phyloP scores from a whole-genome alignment of 1,140 invertebrate genomes.

The Hirudo medicinalis region DNA sequence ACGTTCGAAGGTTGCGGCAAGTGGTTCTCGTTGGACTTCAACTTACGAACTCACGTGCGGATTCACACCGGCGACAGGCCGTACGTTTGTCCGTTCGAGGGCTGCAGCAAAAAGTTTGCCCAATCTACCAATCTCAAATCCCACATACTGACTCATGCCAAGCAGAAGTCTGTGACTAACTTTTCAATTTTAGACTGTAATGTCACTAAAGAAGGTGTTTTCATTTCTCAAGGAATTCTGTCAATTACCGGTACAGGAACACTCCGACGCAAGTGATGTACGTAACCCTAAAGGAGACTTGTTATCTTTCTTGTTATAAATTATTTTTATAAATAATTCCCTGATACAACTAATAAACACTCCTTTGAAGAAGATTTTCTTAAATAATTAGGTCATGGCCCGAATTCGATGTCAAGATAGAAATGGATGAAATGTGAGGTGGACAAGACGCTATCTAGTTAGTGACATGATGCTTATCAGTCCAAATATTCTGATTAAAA shows the following conservation, averaged over 20 bases:
- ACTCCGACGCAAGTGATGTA: not conserved
- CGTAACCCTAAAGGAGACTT: no score
- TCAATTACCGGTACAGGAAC: conserved; percentile 1
- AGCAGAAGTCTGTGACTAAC: conserved; percentile 43
- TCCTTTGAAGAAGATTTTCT: not conserved
- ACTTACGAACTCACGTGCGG: conserved; percentile 80
- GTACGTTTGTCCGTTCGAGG: conserved; percentile 94
- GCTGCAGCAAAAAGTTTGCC: conserved; percentile 95
- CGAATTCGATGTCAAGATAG: conserved; percentile 8
- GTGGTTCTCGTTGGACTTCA: conserved; percentile 91
- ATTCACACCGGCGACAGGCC: conserved; percentile 91
- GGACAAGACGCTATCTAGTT: not conserved
- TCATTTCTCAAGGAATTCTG: not conserved
- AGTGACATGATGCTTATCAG: not conserved
- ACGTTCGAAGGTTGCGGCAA: conserved; percentile 98
- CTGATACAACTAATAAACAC: not conserved
- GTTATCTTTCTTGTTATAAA: not conserved
- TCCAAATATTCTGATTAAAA: no score
- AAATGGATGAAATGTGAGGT: not conserved
- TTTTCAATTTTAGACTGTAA: conserved; percentile 13
- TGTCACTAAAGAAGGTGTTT: not conserved
- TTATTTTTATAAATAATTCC: not conserved
- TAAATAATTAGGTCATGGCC: conserved; percentile 1
- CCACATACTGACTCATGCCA: conserved; percentile 92
- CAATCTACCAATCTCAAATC: conserved; percentile 96